These are phyloP conservation scores for Telmatochromis bifrenatus DNA, from an alignment of 2,113 vertebrate species.

Conservation along the genomic window DNA sequence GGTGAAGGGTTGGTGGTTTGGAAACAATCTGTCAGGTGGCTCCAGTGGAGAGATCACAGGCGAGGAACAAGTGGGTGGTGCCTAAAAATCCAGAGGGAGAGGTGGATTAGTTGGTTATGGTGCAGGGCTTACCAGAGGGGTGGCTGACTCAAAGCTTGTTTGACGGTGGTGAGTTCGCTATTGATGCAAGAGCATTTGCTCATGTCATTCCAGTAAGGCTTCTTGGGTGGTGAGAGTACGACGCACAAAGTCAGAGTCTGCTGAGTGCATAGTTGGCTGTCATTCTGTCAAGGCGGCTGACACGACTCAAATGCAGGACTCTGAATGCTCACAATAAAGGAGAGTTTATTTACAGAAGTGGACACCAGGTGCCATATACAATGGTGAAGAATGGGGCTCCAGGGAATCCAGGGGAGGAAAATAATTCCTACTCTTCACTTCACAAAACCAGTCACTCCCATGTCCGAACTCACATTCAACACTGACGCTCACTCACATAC, in stretches of 20 bases:
- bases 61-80: neutral
- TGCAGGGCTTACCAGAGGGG: neutral
- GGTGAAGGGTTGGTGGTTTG: neutral
- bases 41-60: neutral
- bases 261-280: neutral
- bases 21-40: neutral
- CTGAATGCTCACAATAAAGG: neutral
- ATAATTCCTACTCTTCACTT: neutral
- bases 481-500: neutral
- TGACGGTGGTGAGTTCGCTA: neutral
- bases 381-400: neutral
- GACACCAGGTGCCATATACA: neutral
- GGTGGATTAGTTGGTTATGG: neutral
- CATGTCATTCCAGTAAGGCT: neutral
- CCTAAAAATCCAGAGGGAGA: neutral
- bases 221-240: neutral
- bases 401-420: neutral
- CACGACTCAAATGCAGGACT: neutral
- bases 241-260: neutral
- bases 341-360: neutral
- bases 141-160: neutral
- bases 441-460: neutral
- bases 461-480: accelerated
- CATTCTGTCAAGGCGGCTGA: neutral
- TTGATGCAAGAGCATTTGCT: neutral